Conservation (phyloP, 2,888 invertebrate species). For the Sceliomorpha sp. region DNA sequence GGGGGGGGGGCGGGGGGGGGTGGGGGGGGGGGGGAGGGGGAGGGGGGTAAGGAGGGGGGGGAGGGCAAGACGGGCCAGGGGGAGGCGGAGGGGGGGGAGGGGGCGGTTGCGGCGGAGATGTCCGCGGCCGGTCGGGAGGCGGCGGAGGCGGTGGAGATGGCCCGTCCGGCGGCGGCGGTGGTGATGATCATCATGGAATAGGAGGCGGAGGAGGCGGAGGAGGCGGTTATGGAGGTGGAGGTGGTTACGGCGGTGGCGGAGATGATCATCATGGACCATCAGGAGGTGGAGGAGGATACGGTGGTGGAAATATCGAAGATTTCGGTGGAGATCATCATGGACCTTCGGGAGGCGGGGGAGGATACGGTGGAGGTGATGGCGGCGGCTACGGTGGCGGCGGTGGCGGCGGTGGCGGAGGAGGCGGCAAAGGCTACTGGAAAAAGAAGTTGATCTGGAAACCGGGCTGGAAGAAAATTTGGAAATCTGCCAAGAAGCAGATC, state of each 20-base stretch:
- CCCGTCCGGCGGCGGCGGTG: conserved; percentile 29
- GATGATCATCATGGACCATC: too few species aligned
- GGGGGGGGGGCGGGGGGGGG: conserved; percentile 12
- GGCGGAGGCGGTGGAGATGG: conserved; percentile 44
- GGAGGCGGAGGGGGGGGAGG: conserved; percentile 13
- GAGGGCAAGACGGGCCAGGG: conserved; percentile 23
- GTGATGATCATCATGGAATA: too few species aligned
- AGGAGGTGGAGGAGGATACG: conserved; percentile 32
- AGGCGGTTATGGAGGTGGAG: conserved; percentile 68
- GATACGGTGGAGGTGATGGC: conserved; percentile 20
- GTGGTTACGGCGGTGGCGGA: conserved; percentile 38
- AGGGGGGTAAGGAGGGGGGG: conserved; percentile 11
- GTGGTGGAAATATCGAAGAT: conserved; percentile 23
- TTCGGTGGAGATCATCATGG: conserved; percentile 16
- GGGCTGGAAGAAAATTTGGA: conserved; percentile 80
- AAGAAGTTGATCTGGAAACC: conserved; percentile 82
- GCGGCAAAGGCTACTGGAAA: conserved; percentile 90
- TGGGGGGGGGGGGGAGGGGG: conserved; percentile 13
- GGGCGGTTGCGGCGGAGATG: conserved; percentile 31
- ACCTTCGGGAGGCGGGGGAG: conserved; percentile 20
- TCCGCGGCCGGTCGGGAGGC: conserved; percentile 31
- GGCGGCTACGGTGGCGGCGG: conserved; percentile 47
- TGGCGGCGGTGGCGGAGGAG: conserved; percentile 51
- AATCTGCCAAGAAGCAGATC: conserved; percentile 81
- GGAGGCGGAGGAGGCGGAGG: conserved; percentile 77